These are phyloP conservation scores for Xenopus laevis DNA, from an alignment of 2,113 vertebrate genomes.

Conservation along the genomic window DNA sequence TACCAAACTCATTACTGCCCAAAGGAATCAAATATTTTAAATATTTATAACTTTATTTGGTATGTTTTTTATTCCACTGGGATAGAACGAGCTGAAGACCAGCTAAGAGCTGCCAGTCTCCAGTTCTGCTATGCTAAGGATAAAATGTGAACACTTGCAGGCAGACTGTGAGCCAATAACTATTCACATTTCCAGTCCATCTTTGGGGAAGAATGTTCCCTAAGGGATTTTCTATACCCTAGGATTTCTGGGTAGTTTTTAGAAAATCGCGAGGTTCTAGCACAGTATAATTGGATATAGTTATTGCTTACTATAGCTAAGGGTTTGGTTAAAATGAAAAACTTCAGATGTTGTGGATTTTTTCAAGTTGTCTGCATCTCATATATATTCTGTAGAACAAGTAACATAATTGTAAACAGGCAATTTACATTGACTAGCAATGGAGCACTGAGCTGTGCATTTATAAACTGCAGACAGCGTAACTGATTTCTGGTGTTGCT, in stretches of 20 bases:
- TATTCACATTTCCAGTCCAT: constrained; percentile 24
- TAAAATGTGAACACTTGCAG: constrained; percentile 29
- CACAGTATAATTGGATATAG: too few species aligned
- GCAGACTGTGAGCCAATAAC: constrained; percentile 26
- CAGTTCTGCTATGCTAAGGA: constrained; percentile 25
- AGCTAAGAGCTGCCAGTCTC: constrained; percentile 16
- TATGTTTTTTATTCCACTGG: background rate
- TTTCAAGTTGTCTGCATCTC: too few species aligned
- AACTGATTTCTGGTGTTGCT: too few species aligned
- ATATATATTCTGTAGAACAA: too few species aligned
- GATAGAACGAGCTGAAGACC: constrained; percentile 12
- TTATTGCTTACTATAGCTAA: too few species aligned
- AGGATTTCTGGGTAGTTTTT: background rate
- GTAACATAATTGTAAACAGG: too few species aligned
- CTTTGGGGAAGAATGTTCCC: constrained; percentile 10
- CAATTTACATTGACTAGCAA: too few species aligned
- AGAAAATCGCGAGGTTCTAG: too few species aligned
- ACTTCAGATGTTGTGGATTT: too few species aligned
- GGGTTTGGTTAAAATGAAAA: too few species aligned
- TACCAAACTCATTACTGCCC: constrained; percentile 1
- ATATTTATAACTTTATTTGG: constrained; percentile 26
- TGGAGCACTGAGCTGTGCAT: too few species aligned
- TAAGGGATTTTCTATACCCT: constrained; percentile 6
- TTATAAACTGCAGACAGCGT: too few species aligned
- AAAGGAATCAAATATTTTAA: background rate